Base-by-base conservation (phyloP, 1,140 invertebrate genomes). In the Aethina tumida region DNA sequence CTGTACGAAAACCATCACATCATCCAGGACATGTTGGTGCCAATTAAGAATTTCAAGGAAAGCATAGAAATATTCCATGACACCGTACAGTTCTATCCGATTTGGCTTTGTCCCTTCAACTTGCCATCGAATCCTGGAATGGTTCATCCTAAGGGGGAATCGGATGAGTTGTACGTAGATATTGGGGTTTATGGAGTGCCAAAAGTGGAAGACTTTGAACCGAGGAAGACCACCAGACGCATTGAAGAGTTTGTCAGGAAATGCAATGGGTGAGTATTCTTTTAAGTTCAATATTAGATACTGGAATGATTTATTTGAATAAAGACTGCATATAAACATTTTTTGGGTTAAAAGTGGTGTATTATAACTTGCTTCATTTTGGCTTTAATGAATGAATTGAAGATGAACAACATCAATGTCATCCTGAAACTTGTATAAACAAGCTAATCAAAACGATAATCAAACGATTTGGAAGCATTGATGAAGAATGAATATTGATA, bases 1-100 rank as follows among this genome's bases (percentile, higher is more conserved):
- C 62, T 90, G 30, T 89, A 89, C 55, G 81, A 89, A 50, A 71
- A 77, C 38, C 71, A 78, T 36, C 84, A 89, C 56, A 70, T 88
- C n/a, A 75, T 88, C 31, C 84, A 89, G 58, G 86, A 91, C 53
- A 84, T 90, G 78, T 64, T 91, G 28, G 68, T 91, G 2, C 86
- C 85, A 0, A 62, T 85, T 12, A 62, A 67, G 9, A 60, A 59
- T 2, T 52, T 89, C 5, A 67, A 74, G 45, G 63, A 76, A 2
- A 67, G 77, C 10, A 60, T 90, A 1, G 39, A 69, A 10, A 57
- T 73, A 15, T 82, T 89, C 53, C 69, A 88, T 53, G 58, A 77
- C 8, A 71, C 80, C 51, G 67, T 86, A 36, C 61, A 83, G 63
- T 72, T 89, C 15, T 90, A 87, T 58, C 86, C 86, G 0, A 61